Conservation (phyloP, 2,888 invertebrate species). For the Teleogryllus oceanicus region DNA sequence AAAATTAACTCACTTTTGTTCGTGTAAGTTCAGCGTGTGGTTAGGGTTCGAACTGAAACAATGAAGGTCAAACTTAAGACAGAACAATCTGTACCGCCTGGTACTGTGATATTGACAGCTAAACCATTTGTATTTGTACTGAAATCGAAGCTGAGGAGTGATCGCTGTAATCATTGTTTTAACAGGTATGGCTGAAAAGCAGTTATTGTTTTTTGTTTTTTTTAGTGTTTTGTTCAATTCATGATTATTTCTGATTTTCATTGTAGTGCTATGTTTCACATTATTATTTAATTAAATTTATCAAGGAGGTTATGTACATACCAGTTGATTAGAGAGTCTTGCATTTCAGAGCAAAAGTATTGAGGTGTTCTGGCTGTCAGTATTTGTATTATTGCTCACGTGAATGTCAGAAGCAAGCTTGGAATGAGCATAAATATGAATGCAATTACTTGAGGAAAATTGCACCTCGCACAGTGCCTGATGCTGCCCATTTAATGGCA, state of each 20-base stretch:
- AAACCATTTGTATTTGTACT: constrained; percentile 71
- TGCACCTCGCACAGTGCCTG: constrained; percentile 70
- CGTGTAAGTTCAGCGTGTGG: no score
- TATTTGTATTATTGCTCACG: constrained; percentile 79
- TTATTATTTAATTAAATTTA: background rate
- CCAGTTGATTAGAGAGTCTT: constrained; percentile 27
- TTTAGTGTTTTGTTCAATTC: constrained; percentile 23
- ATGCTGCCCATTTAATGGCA: constrained; percentile 73
- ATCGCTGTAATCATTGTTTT: constrained; percentile 73
- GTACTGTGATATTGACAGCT: constrained; percentile 64
- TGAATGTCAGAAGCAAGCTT: constrained; percentile 71
- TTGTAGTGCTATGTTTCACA: constrained; percentile 12
- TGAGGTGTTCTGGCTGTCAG: constrained; percentile 79
- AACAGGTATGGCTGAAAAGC: constrained; percentile 56
- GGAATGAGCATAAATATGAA: constrained; percentile 74
- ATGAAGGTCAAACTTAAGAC: constrained; percentile 52
- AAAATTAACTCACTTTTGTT: no score
- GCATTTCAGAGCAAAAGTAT: constrained; percentile 63
- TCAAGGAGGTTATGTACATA: no score
- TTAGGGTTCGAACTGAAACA: background rate
- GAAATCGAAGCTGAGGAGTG: no score
- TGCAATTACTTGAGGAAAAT: constrained; percentile 70
- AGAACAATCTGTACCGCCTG: no score
- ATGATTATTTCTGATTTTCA: constrained; percentile 29
- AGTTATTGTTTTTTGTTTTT: background rate